Base-by-base conservation (phyloP, 2,888 invertebrate species). In the Eledona agricola region DNA sequence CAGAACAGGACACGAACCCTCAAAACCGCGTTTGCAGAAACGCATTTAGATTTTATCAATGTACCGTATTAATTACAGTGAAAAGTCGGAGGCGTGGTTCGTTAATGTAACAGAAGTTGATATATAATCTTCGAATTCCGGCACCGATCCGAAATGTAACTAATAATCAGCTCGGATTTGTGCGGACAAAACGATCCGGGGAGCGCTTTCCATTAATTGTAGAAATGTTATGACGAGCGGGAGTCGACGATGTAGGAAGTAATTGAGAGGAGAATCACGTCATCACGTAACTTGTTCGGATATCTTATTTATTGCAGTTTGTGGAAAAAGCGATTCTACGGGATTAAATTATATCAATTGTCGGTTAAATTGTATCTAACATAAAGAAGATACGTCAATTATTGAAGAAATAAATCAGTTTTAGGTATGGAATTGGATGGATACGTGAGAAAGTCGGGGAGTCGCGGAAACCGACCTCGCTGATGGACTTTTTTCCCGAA, bases 361-460 rank as follows among this genome's bases (percentile, higher is more conserved):
- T 61, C 59, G 54, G 62, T 59, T 66, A 62, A 63, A 65, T 63
- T 61, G 63, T 62, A 53, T 58, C 61, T 43, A 59, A 68, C 69
- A 67, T 69, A 68, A 68, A 70, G 66, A 65, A 68, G 64, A 63
- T 59, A 65, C 63, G 70, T 70, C 70, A 70, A 69, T 70, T 69
- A 70, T 64, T 58, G 62, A 59, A 60, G 62, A 64, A 65, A 59
- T 66, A 65, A 66, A 69, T 69, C 67, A 65, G 65, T 65, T 67
- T 66, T 64, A 62, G 61, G 66, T 67, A 65, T 51, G 62, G 61
- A 58, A 58, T 60, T 59, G 55, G 58, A 57, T 28, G 38, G 46
- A 55, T 64, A 66, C 68, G 67, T 67, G 67, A 70, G 68, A 67
- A 65, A 58, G 51, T 49, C 38, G 38, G 38, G n/a, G 15, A 40